These are phyloP conservation scores for Zaprionus lachaisei DNA, from an alignment of 1,140 invertebrate genomes.

Conservation along the genomic window DNA sequence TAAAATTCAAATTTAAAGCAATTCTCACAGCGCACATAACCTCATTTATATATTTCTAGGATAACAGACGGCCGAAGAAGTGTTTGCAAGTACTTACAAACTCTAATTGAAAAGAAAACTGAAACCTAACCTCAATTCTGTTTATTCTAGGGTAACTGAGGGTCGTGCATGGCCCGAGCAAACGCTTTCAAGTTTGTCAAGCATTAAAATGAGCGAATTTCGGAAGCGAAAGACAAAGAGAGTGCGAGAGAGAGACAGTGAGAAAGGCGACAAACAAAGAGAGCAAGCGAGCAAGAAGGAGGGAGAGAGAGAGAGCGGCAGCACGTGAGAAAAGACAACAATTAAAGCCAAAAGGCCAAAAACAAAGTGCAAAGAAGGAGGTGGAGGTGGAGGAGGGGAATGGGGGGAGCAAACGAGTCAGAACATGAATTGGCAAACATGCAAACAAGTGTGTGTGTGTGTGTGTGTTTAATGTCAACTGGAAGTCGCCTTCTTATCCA, in stretches of 20 bases:
- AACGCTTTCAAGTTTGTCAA: conserved; percentile 56
- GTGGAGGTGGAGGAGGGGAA: neutral
- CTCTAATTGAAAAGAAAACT: neutral
- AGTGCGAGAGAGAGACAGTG: neutral
- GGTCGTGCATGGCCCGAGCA: conserved; percentile 1
- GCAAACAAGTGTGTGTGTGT: conserved; percentile 7
- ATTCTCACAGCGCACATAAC: neutral
- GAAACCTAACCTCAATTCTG: neutral
- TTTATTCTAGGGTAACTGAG: conserved; percentile 22
- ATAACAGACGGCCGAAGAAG: too few species aligned
- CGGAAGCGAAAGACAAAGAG: neutral
- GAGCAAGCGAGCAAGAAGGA: neutral
- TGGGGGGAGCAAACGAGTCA: neutral
- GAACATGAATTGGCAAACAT: conserved; percentile 25
- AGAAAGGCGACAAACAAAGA: neutral
- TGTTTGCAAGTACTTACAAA: too few species aligned
- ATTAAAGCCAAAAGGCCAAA: conserved; percentile 40
- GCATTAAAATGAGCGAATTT: conserved; percentile 64
- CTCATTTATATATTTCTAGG: too few species aligned
- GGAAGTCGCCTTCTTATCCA: conserved; percentile 28
- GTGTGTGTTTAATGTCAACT: conserved; percentile 23
- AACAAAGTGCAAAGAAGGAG: conserved; percentile 13
- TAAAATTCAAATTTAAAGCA: too few species aligned
- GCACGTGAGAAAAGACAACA: conserved; percentile 40
- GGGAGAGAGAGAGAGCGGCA: neutral